Percentiles rank a stretch among this genome's conserved stretches.
These are phyloP conservation scores for Salmo trutta DNA, from an alignment of 2,797 vertebrate genomes.

Conservation along the genomic window DNA sequence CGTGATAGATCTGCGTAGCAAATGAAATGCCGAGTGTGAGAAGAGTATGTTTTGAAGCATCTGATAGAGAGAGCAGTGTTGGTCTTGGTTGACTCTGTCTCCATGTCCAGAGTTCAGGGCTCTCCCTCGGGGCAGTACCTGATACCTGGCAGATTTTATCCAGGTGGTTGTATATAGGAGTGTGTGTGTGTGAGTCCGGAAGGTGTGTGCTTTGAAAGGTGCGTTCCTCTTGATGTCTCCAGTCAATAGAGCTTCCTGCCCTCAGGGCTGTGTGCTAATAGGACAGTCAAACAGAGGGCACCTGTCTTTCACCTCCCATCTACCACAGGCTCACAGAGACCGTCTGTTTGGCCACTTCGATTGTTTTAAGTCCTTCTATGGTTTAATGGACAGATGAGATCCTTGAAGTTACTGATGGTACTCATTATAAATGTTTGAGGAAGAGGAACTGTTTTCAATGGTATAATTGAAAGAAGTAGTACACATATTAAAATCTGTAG, in stretches of 20 bases:
- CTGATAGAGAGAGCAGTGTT: conserved; percentile 40
- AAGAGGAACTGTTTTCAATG: background rate
- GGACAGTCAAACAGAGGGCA: conserved; percentile 65
- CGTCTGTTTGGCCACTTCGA: conserved; percentile 65
- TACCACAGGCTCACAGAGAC: conserved; percentile 50
- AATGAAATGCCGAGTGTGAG: conserved; percentile 15
- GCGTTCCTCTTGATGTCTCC: conserved; percentile 77
- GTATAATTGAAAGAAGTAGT: background rate
- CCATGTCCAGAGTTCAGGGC: conserved; percentile 62
- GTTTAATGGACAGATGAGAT: conserved; percentile 43
- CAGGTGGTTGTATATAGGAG: conserved; percentile 32
- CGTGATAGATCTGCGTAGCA: conserved; percentile 15
- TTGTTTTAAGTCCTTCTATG: conserved; percentile 62
- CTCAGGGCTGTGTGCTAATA: conserved; percentile 55
- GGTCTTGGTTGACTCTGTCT: conserved; percentile 53
- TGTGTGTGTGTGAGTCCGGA: conserved; percentile 12
- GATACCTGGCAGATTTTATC: conserved; percentile 77
- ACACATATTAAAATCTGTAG: background rate
- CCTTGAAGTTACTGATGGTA: conserved; percentile 60
- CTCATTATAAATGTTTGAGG: conserved; percentile 47
- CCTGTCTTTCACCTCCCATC: conserved; percentile 60
- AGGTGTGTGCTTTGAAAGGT: conserved; percentile 69
- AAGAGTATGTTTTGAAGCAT: conserved; percentile 21
- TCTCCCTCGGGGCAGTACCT: conserved; percentile 71
- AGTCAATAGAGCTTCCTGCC: conserved; percentile 79